These are phyloP conservation scores for Poeciliopsis presidionis DNA, from an alignment of 2,797 vertebrate genomes.

Conservation along the genomic window DNA sequence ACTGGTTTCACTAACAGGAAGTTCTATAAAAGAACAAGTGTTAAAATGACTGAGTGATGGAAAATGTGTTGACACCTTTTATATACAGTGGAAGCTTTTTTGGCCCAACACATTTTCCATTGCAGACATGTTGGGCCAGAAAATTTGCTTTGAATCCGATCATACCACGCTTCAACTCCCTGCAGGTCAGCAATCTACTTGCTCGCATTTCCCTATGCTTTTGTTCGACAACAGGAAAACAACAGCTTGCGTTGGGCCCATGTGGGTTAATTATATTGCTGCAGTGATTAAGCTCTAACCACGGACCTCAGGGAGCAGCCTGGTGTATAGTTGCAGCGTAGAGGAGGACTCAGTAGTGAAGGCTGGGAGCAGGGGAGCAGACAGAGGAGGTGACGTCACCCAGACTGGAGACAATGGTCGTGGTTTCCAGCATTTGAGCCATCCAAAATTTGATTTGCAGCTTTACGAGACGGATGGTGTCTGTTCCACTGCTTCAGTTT, in stretches of 20 bases:
- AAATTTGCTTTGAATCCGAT: conserved; percentile 22
- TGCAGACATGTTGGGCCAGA: conserved; percentile 17
- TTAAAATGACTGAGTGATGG: conserved; percentile 26
- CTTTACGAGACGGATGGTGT: conserved; percentile 37
- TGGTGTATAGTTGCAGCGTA: conserved; percentile 65
- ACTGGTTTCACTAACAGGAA: background rate
- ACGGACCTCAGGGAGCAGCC: conserved; percentile 44
- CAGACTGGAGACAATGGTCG: conserved; percentile 15
- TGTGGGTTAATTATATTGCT: conserved; percentile 80
- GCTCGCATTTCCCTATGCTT: conserved; percentile 44
- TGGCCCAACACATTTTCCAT: conserved; percentile 50
- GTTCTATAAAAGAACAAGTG: background rate
- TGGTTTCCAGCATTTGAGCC: conserved; percentile 34
- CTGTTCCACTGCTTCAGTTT: conserved; percentile 26
- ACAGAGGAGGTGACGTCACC: conserved; percentile 54
- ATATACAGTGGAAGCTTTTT: conserved; percentile 38
- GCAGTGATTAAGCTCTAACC: conserved; percentile 65
- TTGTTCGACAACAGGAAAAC: conserved; percentile 72
- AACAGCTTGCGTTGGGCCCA: conserved; percentile 71
- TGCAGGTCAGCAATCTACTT: conserved; percentile 21
- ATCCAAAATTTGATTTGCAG: conserved; percentile 49
- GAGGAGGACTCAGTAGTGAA: conserved; percentile 44
- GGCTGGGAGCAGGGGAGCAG: conserved; percentile 36
- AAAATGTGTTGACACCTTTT: conserved; percentile 41
- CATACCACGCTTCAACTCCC: conserved; percentile 28